A percentile compares a stretch with the other conserved stretches of the same genome.
Conservation (phyloP, 2,797 vertebrate genomes). For the Fringilla coelebs region DNA sequence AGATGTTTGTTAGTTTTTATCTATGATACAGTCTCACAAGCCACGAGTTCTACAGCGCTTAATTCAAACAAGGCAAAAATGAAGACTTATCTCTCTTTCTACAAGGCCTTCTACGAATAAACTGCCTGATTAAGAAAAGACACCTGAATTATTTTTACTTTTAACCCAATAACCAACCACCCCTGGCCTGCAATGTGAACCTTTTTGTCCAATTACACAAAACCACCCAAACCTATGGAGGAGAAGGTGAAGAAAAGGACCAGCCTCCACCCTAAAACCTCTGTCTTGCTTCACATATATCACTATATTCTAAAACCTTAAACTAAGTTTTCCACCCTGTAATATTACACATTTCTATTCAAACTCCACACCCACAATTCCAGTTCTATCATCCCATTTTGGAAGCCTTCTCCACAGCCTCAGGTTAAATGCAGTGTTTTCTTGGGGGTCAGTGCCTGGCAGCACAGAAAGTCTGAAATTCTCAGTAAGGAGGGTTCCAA, state of each 20-base stretch:
- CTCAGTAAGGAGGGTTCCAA: neutral
- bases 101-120: neutral
- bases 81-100: neutral
- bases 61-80: neutral
- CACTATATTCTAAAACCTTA: neutral
- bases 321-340: neutral
- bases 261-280: neutral
- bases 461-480: neutral
- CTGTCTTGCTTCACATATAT: neutral
- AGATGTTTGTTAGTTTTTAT: neutral
- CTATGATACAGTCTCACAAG: neutral
- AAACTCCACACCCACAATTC: neutral
- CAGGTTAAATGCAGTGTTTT: neutral
- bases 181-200: rapidly evolving
- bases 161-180: neutral
- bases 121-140: neutral
- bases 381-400: neutral
- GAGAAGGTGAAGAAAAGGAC: neutral
- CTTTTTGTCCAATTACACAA: neutral
- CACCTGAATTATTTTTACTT: neutral
- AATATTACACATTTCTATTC: neutral
- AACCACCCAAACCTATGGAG: neutral
- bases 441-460: neutral
- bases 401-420: neutral
- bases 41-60: neutral